phyloP scores from a whole-genome alignment of 2,113 vertebrate species.

The Dasyprocta punctata region DNA sequence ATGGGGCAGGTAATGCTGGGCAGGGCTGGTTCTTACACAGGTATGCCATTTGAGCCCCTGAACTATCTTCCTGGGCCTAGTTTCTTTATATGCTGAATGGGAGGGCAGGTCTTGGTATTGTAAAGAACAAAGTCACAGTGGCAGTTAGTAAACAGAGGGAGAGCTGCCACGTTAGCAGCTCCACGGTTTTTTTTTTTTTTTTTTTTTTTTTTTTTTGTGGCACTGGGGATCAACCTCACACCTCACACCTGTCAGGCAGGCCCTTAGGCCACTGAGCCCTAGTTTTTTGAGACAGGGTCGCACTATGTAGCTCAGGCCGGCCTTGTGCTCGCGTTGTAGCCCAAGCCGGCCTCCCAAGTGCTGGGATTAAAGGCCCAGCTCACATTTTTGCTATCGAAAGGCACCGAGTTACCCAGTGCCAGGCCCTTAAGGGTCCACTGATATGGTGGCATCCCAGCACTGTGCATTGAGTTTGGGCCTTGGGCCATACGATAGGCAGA shows the following conservation, averaged over 20 bases:
- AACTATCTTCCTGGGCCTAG: background rate
- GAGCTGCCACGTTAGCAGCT: accelerated
- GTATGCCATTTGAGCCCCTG: too few species aligned
- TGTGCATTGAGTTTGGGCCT: too few species aligned
- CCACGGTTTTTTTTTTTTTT: too few species aligned
- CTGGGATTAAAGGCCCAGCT: too few species aligned
- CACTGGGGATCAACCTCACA: too few species aligned
- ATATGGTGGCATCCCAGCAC: background rate
- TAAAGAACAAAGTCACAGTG: background rate
- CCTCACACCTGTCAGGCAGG: too few species aligned
- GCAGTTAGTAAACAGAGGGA: background rate
- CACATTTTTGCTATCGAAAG: background rate
- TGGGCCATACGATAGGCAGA: accelerated
- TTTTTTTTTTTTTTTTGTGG: too few species aligned
- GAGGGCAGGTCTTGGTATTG: background rate
- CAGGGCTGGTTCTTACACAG: background rate
- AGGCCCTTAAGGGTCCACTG: background rate
- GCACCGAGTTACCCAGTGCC: background rate
- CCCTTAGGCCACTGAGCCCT: too few species aligned
- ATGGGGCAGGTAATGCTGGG: background rate
- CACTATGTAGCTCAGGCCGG: too few species aligned
- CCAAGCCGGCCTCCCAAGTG: too few species aligned
- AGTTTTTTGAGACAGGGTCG: too few species aligned
- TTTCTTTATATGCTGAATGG: background rate
- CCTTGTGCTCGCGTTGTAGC: too few species aligned